These are phyloP conservation scores for Champsocephalus esox DNA, from an alignment of 2,797 vertebrate species.

Conservation along the genomic window DNA sequence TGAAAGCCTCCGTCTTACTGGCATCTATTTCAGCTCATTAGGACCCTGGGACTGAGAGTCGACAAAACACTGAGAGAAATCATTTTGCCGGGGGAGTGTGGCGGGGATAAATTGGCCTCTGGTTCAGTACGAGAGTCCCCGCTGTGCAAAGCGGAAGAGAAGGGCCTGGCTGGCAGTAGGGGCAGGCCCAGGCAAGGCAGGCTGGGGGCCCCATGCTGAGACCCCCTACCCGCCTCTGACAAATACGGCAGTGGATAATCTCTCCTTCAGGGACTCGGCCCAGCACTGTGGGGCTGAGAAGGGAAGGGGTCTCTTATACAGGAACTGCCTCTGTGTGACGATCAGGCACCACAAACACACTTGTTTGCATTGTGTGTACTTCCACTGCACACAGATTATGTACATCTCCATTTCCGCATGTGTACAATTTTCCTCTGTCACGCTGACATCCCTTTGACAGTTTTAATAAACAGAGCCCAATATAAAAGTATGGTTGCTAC, in stretches of 20 bases:
- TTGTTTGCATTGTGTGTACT: constrained; percentile 45
- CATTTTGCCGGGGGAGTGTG: constrained; percentile 74
- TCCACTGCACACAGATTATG: constrained; percentile 20
- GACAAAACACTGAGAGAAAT: constrained; percentile 74
- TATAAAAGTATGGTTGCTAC: constrained; percentile 14
- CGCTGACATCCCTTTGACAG: constrained; percentile 29
- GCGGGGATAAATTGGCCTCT: constrained; percentile 82
- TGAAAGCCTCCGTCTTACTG: constrained; percentile 74
- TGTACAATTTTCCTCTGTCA: constrained; percentile 13
- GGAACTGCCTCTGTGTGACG: constrained; percentile 68
- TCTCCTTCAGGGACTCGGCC: constrained; percentile 82
- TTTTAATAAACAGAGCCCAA: constrained; percentile 36
- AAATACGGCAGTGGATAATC: constrained; percentile 87
- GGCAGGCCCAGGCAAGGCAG: constrained; percentile 87
- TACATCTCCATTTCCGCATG: constrained; percentile 18
- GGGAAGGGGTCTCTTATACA: constrained; percentile 75
- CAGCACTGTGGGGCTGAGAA: constrained; percentile 79
- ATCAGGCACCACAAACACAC: constrained; percentile 43
- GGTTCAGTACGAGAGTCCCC: constrained; percentile 80
- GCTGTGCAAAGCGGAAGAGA: constrained; percentile 85
- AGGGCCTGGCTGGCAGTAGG: constrained; percentile 82
- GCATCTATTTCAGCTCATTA: constrained; percentile 85
- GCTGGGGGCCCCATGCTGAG: constrained; percentile 79
- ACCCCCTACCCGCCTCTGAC: constrained; percentile 82
- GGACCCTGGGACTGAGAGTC: constrained; percentile 79